phyloP scores from a whole-genome alignment of 2,797 vertebrate genomes.

The Numenius phaeopus region DNA sequence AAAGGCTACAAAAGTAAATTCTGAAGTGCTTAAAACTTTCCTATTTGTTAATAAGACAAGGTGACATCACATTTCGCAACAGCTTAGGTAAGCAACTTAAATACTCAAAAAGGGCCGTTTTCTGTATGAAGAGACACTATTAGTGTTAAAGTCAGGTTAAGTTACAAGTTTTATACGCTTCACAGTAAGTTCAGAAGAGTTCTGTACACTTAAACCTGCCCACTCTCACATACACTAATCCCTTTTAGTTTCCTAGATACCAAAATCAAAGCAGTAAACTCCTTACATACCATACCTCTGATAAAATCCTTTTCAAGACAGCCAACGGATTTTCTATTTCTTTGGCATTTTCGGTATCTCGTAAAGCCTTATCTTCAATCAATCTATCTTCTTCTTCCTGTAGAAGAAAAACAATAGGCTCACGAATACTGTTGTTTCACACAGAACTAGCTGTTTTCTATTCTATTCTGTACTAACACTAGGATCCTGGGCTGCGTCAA shows the following conservation, averaged over 20 bases:
- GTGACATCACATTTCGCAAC: not conserved
- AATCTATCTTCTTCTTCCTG: conserved; percentile 85
- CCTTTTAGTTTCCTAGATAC: not conserved
- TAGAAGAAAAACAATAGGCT: conserved; percentile 1
- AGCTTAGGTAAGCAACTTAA: not conserved
- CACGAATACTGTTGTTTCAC: not conserved
- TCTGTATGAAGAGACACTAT: not conserved
- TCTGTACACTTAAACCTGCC: not conserved
- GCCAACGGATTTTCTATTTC: conserved; percentile 84
- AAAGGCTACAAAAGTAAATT: not conserved
- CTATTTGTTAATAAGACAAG: not conserved
- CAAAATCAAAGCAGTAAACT: not conserved
- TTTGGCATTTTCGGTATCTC: conserved; percentile 69
- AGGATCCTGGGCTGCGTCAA: not conserved
- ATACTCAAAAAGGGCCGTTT: not conserved
- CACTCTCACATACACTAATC: not conserved
- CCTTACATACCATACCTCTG: conserved; percentile 83
- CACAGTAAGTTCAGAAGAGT: not conserved
- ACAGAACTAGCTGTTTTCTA: accelerated
- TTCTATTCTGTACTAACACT: not conserved
- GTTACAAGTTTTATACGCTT: not conserved
- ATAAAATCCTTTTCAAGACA: conserved; percentile 83
- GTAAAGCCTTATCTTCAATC: conserved; percentile 61
- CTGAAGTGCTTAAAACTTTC: not conserved
- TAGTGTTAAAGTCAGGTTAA: not conserved